Conservation (phyloP, 1,140 invertebrate species). For the Zaprionus capensis region DNA sequence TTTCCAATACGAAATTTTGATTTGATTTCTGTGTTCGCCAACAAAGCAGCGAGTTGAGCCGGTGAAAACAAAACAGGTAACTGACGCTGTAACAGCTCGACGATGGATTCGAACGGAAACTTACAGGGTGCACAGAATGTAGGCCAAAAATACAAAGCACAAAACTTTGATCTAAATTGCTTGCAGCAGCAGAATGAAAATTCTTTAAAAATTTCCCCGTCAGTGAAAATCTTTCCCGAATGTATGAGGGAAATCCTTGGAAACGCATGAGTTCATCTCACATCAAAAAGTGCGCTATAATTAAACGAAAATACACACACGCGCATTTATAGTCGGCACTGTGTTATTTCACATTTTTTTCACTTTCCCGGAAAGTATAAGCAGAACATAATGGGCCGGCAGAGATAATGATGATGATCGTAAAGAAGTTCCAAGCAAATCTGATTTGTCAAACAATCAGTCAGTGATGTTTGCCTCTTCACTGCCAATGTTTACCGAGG, state of each 20-base stretch:
- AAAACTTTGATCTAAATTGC: slow-evolving; percentile 21
- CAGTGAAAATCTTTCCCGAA: not conserved
- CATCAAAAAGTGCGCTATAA: slow-evolving; percentile 14
- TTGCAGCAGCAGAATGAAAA: not conserved
- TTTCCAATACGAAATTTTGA: slow-evolving; percentile 79
- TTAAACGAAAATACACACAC: slow-evolving; percentile 6
- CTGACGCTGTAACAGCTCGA: slow-evolving; percentile 42
- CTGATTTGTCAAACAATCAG: slow-evolving; percentile 17
- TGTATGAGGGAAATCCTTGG: not conserved
- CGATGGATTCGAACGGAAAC: slow-evolving; percentile 40
- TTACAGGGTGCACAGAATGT: slow-evolving; percentile 19
- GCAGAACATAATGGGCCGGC: not conserved
- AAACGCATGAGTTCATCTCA: slow-evolving; percentile 7
- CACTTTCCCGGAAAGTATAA: slow-evolving; percentile 20
- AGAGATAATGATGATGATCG: not conserved
- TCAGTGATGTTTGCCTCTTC: not conserved
- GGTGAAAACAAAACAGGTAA: slow-evolving; percentile 44
- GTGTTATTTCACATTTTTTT: not conserved
- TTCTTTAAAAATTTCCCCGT: slow-evolving; percentile 3
- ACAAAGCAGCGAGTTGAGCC: slow-evolving; percentile 26
- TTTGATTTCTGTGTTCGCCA: slow-evolving; percentile 63
- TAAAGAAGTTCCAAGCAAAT: slow-evolving; percentile 7
- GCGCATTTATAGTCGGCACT: not conserved
- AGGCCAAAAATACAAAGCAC: slow-evolving; percentile 3
- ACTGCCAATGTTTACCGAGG: not conserved